Conservation (phyloP, 2,797 vertebrate species). For the Dicrostonyx torquatus region DNA sequence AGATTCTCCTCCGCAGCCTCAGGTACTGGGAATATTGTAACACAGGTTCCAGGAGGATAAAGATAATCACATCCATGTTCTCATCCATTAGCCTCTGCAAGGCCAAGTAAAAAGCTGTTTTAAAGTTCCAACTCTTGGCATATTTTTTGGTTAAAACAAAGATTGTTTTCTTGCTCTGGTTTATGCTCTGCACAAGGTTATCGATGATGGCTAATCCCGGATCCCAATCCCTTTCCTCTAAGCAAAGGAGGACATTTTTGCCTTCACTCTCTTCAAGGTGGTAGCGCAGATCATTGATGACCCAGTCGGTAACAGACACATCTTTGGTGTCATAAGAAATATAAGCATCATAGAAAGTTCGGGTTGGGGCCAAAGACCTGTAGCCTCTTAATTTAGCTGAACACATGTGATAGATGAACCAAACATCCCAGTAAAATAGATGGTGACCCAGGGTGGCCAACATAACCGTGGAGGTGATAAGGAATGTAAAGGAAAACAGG, state of each 20-base stretch:
- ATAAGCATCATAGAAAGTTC: conserved; percentile 85
- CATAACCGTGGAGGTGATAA: conserved; percentile 82
- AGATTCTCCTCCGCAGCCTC: conserved; percentile 88
- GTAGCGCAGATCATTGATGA: conserved; percentile 87
- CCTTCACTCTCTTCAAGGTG: conserved; percentile 88
- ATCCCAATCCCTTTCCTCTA: conserved; percentile 91
- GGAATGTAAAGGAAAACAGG: conserved; percentile 81
- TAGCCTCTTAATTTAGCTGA: conserved; percentile 87
- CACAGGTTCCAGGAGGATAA: conserved; percentile 91
- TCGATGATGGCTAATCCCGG: conserved; percentile 86
- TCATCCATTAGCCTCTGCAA: conserved; percentile 92
- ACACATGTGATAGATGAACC: conserved; percentile 85
- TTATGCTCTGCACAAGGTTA: conserved; percentile 90
- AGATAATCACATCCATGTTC: conserved; percentile 89
- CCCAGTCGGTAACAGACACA: conserved; percentile 88
- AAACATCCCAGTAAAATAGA: conserved; percentile 90
- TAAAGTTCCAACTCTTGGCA: conserved; percentile 88
- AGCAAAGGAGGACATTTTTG: conserved; percentile 83
- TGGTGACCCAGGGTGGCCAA: conserved; percentile 84
- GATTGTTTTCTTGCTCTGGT: conserved; percentile 89
- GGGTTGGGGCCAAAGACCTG: conserved; percentile 75
- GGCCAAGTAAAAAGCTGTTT: conserved; percentile 89
- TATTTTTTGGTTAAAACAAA: conserved; percentile 88
- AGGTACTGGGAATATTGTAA: conserved; percentile 91
- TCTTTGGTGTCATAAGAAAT: conserved; percentile 89